These are phyloP conservation scores for Chroicocephalus ridibundus DNA, from an alignment of 2,113 vertebrate species.

Conservation along the genomic window DNA sequence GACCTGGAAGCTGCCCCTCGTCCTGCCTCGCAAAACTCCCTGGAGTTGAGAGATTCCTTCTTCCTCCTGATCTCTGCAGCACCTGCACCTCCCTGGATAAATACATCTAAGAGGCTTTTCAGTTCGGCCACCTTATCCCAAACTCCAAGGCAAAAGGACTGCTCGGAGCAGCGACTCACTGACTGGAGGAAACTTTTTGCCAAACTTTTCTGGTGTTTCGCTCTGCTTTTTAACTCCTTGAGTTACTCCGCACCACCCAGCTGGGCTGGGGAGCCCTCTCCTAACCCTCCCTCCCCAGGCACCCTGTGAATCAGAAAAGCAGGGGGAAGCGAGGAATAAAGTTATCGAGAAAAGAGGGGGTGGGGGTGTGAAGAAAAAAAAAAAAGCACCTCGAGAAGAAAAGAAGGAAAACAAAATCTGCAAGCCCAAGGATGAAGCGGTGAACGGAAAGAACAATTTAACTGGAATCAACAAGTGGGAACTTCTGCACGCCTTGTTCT, in stretches of 20 bases:
- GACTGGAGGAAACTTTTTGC: neutral
- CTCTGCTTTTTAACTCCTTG: neutral
- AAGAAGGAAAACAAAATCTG: neutral
- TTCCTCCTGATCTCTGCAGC: neutral
- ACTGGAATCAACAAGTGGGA: slow-evolving; percentile 28
- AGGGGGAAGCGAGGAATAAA: neutral
- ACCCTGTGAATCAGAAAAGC: neutral
- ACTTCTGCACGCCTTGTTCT: neutral
- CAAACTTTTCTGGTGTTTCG: neutral
- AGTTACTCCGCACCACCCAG: neutral
- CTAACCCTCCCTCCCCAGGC: too few species aligned
- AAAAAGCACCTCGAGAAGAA: neutral
- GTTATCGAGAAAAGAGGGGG: neutral
- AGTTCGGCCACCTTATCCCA: neutral
- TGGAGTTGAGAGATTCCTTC: neutral
- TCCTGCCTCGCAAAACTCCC: neutral
- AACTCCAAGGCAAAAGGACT: neutral
- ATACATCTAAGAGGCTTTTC: neutral
- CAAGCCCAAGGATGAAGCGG: neutral
- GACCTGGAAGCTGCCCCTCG: neutral
- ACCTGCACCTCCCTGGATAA: slow-evolving; percentile 24
- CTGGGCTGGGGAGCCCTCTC: neutral
- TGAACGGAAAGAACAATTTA: neutral
- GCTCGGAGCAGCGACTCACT: neutral
- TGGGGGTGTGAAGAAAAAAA: neutral